phyloP scores from a whole-genome alignment of 2,797 vertebrate genomes.

The Spinus pinus region DNA sequence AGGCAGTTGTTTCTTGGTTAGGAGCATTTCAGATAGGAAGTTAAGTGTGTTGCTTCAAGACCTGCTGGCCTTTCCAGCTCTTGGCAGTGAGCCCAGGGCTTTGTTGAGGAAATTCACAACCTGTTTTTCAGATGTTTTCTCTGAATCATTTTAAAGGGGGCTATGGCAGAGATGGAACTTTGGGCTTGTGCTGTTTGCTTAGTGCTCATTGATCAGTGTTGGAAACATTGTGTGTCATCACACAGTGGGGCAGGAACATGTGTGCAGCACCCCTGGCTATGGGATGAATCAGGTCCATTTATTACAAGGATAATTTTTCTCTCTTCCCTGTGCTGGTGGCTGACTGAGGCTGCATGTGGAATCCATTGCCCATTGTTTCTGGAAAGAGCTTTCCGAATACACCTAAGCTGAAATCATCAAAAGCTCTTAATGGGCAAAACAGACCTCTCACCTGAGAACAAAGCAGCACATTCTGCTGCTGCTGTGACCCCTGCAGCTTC shows the following conservation, averaged over 20 bases:
- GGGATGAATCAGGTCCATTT: background rate
- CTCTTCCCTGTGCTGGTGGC: background rate
- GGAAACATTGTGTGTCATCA: background rate
- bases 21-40: background rate
- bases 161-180: background rate
- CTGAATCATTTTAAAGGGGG: background rate
- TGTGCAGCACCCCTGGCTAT: background rate
- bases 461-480: background rate
- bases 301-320: background rate
- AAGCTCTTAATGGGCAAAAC: background rate
- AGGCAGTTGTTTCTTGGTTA: background rate
- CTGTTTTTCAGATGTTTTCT: background rate
- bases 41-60: background rate
- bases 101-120: background rate
- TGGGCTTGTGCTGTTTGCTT: background rate
- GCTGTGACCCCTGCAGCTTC: background rate
- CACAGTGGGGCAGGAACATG: fast-evolving
- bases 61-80: background rate
- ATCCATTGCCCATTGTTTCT: background rate
- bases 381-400: background rate
- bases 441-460: background rate
- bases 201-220: fast-evolving
- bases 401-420: background rate
- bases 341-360: background rate
- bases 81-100: background rate